Base-by-base conservation (phyloP, 2,888 invertebrate species). In the Polymixis lichenea region DNA sequence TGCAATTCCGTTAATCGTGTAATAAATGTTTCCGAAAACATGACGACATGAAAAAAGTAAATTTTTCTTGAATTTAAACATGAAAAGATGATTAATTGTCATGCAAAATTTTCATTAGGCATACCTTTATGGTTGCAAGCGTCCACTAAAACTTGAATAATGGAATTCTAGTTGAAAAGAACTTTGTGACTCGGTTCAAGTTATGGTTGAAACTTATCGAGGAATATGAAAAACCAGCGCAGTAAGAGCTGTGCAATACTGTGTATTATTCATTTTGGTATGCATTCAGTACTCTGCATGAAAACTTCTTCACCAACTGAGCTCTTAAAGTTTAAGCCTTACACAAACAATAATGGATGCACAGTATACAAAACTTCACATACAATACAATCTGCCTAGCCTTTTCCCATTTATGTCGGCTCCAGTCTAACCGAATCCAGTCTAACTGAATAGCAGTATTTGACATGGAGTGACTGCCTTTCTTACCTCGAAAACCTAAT, bases 41-140 rank as follows among this genome's bases (percentile, higher is more conserved):
- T 53, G 46, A 80, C 22, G 51, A 60, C 22, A 8, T 49, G 43
- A 61, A 62, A 78, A 55, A 15, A 60, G 17, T 55, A 43, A n/a
- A 56, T 56, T 70, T 60, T 25, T 51, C 75, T 53, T 46, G 64
- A 81, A 85, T 65, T 81, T 55, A 15, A 51, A 80, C 71, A 60
- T 79, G 80, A 72, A 81, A 82, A 62, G 61, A 61, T 66, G 71
- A 82, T 85, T 71, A 19, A 85, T 82, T 69, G 32, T 83, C 69
- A 64, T 76, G 61, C 22, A 61, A 66, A 86, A 83, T 70, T 82
- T 86, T 86, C 68, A 81, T 81, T 56, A 77, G 66, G 77, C 65
- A 75, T 65, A 75, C 79, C 69, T 66, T 75, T 53, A 53, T 66
- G 64, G 77, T 82, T 82, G 64, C 58, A 77, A 82, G 62, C 65